phyloP scores from a whole-genome alignment of 2,888 invertebrate species.

The Hypena proboscidalis region DNA sequence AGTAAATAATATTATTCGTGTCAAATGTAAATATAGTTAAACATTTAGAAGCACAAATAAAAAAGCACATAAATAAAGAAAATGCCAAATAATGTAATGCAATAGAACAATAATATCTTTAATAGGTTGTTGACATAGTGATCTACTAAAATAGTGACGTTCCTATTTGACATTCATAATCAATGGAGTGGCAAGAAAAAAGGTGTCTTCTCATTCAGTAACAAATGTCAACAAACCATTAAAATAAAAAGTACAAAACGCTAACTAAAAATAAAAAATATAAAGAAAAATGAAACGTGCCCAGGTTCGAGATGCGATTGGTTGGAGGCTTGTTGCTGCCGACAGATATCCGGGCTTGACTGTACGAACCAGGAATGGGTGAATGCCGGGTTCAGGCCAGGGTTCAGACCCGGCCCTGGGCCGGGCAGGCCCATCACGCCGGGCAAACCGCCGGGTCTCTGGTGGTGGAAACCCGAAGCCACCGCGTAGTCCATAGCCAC shows the following conservation, averaged over 20 bases:
- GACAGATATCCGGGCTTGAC: constrained; percentile 95
- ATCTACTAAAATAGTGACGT: not conserved
- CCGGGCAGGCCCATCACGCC: constrained; percentile 85
- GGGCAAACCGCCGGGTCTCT: constrained; percentile 81
- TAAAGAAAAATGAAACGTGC: constrained; percentile 90
- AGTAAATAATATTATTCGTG: not conserved
- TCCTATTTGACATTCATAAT: too few species aligned
- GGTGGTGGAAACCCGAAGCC: constrained; percentile 83
- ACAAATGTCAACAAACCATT: constrained; percentile 42
- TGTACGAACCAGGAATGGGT: constrained; percentile 98
- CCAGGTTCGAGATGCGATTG: constrained; percentile 95
- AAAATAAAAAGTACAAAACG: constrained; percentile 49
- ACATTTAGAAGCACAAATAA: constrained; percentile 54
- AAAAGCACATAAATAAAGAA: constrained; percentile 53
- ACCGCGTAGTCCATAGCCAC: constrained; percentile 95
- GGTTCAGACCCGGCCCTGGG: constrained; percentile 79
- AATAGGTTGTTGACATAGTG: constrained; percentile 23
- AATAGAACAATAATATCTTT: constrained; percentile 25
- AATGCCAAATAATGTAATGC: constrained; percentile 50
- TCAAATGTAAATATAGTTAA: constrained; percentile 27
- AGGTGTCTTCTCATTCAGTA: not conserved
- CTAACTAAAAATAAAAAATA: constrained; percentile 76
- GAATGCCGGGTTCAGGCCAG: constrained; percentile 89
- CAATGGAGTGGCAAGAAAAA: not conserved
- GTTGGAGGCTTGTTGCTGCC: constrained; percentile 90